Percentiles rank a stretch among this genome's conserved stretches.
These are phyloP conservation scores for Meda fulgida DNA, from an alignment of 2,797 vertebrate species.

Conservation along the genomic window DNA sequence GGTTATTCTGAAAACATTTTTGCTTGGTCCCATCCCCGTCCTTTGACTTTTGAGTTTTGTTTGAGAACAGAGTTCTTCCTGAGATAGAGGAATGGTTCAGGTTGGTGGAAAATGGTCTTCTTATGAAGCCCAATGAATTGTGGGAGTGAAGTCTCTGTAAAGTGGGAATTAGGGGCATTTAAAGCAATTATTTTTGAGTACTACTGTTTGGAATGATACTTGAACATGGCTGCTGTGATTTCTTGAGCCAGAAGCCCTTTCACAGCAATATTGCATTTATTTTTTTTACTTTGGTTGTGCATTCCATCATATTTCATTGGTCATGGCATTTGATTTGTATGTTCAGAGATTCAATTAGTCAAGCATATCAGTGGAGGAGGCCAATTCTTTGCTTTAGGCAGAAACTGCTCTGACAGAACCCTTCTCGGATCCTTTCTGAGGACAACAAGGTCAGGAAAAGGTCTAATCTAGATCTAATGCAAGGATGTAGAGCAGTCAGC, in stretches of 20 bases:
- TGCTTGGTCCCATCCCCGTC: background rate
- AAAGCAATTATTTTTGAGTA: background rate
- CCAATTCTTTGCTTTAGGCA: background rate
- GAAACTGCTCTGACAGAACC: constrained; percentile 12
- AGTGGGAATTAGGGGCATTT: background rate
- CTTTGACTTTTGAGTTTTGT: background rate
- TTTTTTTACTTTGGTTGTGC: background rate
- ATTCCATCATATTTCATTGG: background rate
- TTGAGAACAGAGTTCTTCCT: background rate
- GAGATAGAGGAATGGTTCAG: background rate
- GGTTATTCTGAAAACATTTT: background rate
- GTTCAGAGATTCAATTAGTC: constrained; percentile 29
- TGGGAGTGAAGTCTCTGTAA: background rate
- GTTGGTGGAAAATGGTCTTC: background rate
- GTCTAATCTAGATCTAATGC: background rate
- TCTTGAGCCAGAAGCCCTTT: background rate
- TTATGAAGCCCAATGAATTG: background rate
- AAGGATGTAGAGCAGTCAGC: constrained; percentile 12
- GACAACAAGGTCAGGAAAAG: background rate
- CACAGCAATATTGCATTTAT: background rate
- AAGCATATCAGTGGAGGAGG: constrained; percentile 26
- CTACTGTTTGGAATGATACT: background rate
- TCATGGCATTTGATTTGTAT: constrained; percentile 15
- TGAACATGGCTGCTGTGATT: background rate
- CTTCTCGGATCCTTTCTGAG: background rate